Conservation (phyloP, 2,888 invertebrate species). For the Galeopsomyia nigrocyanea region DNA sequence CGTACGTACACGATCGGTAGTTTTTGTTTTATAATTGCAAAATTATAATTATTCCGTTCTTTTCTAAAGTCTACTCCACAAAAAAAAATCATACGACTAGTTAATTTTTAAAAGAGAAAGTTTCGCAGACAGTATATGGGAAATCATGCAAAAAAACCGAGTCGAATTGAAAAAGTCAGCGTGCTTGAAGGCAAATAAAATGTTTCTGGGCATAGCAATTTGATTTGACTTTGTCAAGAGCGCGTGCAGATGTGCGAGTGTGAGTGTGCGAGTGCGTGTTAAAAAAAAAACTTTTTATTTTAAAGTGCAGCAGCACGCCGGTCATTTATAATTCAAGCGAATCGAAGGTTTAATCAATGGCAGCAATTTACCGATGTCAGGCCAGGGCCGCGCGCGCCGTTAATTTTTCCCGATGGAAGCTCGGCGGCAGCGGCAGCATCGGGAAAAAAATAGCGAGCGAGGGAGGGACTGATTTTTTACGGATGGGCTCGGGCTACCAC, state of each 20-base stretch:
- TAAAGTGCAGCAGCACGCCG: slow-evolving; percentile 22
- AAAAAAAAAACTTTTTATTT: slow-evolving; percentile 36
- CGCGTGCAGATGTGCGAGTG: background rate
- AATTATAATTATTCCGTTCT: no score
- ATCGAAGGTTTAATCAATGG: slow-evolving; percentile 47
- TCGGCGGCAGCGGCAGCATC: background rate
- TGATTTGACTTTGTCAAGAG: slow-evolving; percentile 42
- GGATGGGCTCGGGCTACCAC: slow-evolving; percentile 5
- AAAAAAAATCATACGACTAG: no score
- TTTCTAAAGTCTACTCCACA: no score
- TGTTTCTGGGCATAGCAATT: slow-evolving; percentile 22
- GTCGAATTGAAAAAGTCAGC: slow-evolving; percentile 17
- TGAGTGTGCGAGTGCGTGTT: slow-evolving; percentile 6
- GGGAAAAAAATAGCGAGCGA: slow-evolving; percentile 24
- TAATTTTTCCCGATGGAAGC: slow-evolving; percentile 41
- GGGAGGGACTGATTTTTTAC: slow-evolving; percentile 39
- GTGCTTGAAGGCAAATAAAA: slow-evolving; percentile 33
- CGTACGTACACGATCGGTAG: no score
- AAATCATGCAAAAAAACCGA: background rate
- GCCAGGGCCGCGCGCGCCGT: slow-evolving; percentile 31
- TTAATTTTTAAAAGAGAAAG: no score
- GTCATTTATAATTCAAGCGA: slow-evolving; percentile 45
- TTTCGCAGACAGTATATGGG: background rate
- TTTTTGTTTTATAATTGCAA: no score
- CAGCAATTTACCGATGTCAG: slow-evolving; percentile 45